A percentile compares a stretch with the other conserved stretches of the same genome.
phyloP scores from a whole-genome alignment of 1,140 invertebrate species.

The Apis laboriosa region DNA sequence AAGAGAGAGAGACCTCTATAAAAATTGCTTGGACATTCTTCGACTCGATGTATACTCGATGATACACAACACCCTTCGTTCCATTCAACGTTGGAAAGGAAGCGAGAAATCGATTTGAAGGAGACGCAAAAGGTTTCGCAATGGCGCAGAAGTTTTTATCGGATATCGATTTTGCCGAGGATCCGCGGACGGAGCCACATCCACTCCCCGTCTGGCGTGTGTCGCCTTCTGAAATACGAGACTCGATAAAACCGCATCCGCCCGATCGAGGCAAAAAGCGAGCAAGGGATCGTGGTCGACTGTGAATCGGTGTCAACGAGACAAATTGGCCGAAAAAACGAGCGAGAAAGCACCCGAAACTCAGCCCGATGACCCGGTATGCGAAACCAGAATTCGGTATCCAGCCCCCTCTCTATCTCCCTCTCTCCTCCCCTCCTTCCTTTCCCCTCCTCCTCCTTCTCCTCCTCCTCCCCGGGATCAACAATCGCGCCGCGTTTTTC shows the following conservation, averaged over 20 bases:
- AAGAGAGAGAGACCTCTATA: neutral
- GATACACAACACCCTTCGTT: neutral
- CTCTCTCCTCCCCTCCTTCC: no score
- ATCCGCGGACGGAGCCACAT: neutral
- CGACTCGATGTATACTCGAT: neutral
- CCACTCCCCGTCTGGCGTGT: neutral
- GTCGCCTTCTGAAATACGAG: conserved; percentile 32
- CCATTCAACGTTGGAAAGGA: neutral
- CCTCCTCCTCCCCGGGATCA: neutral
- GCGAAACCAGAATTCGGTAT: conserved; percentile 66
- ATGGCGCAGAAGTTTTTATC: neutral
- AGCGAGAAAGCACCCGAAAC: conserved; percentile 41
- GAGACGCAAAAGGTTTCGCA: neutral
- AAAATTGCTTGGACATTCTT: neutral
- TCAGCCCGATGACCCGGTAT: conserved; percentile 68
- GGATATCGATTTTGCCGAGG: conserved; percentile 8
- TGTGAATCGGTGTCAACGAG: conserved; percentile 47
- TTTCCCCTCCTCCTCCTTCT: neutral
- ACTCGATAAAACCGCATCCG: conserved; percentile 25
- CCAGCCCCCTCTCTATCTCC: conserved; percentile 22
- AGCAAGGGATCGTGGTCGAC: neutral
- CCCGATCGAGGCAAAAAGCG: conserved; percentile 22
- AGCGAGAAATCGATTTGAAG: neutral
- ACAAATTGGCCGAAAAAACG: conserved; percentile 54
- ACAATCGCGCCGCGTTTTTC: conserved; percentile 8